Percentiles rank a stretch among this genome's conserved stretches.
These are phyloP conservation scores for Syngnathoides biaculeatus DNA, from an alignment of 2,113 vertebrate species.

Conservation along the genomic window DNA sequence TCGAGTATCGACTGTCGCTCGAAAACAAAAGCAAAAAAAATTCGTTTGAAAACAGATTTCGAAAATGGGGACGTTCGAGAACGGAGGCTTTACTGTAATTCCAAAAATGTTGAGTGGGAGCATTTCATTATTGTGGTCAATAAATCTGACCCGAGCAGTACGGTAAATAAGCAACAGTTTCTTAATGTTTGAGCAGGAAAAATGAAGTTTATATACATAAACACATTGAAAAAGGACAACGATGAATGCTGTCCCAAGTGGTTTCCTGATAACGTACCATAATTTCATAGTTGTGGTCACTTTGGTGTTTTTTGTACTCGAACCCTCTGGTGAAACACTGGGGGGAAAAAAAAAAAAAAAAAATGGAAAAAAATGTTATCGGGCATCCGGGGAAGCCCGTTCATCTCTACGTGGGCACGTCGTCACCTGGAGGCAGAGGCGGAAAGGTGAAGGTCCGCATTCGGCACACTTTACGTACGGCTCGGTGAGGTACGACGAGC, in stretches of 20 bases:
- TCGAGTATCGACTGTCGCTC: too few species aligned
- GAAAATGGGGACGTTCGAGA: too few species aligned
- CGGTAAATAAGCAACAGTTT: too few species aligned
- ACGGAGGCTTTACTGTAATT: too few species aligned
- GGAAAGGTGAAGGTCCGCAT: conserved; percentile 88
- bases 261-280: conserved; percentile 79
- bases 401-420: not conserved
- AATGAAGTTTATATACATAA: too few species aligned
- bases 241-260: not conserved
- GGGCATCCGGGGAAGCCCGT: not conserved
- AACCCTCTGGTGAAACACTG: conserved; percentile 97
- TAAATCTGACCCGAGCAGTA: too few species aligned
- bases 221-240: too few species aligned
- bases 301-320: conserved; percentile 96
- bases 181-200: too few species aligned
- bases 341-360: not conserved
- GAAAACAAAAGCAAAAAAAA: too few species aligned
- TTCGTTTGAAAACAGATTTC: too few species aligned
- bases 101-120: too few species aligned
- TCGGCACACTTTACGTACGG: conserved; percentile 97
- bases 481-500: conserved; percentile 89
- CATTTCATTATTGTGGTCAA: too few species aligned
- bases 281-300: conserved; percentile 96
- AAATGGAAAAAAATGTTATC: not conserved
- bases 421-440: conserved; percentile 91